Percentiles rank a stretch among this genome's conserved stretches.
Evolutionary conservation across 2,888 invertebrate species (phyloP).

Genomic region (Coelopa pilipes): DNA sequence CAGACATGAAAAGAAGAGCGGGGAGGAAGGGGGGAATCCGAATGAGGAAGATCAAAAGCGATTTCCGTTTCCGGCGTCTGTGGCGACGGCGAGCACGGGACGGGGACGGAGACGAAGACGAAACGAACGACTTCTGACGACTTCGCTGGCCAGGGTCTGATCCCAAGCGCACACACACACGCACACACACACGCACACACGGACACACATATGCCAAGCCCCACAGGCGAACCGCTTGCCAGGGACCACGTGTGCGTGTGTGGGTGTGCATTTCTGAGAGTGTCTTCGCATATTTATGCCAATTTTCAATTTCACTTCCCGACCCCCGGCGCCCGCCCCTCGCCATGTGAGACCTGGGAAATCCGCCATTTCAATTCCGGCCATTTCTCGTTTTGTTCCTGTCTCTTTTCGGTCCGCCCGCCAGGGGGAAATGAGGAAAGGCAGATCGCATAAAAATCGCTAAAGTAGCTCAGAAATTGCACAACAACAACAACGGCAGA

Average conservation of each 20-base stretch:
- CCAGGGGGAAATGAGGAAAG: not conserved
- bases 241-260: too few relatives aligned
- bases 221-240: not conserved
- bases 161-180: not conserved
- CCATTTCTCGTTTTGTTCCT: not conserved
- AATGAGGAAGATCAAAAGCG: too few relatives aligned
- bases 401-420: too few relatives aligned
- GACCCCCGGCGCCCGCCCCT: too few relatives aligned
- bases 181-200: not conserved
- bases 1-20: too few relatives aligned
- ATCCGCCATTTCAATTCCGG: constrained; percentile 30
- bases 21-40: too few relatives aligned
- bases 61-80: too few relatives aligned
- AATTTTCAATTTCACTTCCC: constrained; percentile 12
- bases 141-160: too few relatives aligned
- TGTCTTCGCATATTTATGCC: constrained; percentile 12
- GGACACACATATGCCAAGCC: not conserved
- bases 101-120: too few relatives aligned
- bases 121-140: too few relatives aligned
- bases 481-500: not conserved
- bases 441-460: not conserved
- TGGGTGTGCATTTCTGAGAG: not conserved
- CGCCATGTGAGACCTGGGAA: constrained; percentile 8
- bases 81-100: too few relatives aligned
- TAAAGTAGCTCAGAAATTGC: not conserved